Percentiles rank a stretch among this genome's conserved stretches.
These are phyloP conservation scores for Phyllopteryx taeniolatus DNA, from an alignment of 2,113 vertebrate genomes.

Conservation along the genomic window DNA sequence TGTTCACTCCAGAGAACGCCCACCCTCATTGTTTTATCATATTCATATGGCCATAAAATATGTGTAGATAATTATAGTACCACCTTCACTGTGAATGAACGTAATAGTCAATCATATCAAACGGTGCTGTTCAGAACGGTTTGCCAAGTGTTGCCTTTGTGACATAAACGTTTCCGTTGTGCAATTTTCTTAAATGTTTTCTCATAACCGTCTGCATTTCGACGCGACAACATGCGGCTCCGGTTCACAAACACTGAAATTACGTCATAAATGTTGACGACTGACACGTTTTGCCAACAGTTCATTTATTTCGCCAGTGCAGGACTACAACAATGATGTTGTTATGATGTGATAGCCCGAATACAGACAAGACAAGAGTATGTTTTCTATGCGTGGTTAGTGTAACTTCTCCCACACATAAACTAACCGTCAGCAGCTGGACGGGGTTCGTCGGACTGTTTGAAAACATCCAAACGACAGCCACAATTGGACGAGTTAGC, in stretches of 20 bases:
- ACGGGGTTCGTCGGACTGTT: not conserved
- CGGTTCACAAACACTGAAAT: not conserved
- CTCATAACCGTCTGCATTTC: not conserved
- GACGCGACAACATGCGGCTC: not conserved
- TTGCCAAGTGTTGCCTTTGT: not conserved
- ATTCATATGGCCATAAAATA: not conserved
- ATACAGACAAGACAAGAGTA: not conserved
- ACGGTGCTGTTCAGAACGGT: not conserved
- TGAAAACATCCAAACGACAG: slow-evolving; percentile 12
- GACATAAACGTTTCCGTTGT: not conserved
- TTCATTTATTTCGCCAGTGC: not conserved
- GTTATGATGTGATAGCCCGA: not conserved
- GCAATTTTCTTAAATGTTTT: not conserved
- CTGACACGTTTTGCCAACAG: not conserved
- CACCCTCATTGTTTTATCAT: too few species aligned
- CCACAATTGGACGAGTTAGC: slow-evolving; percentile 47
- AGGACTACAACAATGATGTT: not conserved
- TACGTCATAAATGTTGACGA: not conserved
- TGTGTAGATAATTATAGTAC: not conserved
- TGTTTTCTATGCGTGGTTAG: not conserved
- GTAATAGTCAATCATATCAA: not conserved
- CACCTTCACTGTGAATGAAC: not conserved
- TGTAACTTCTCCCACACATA: not conserved
- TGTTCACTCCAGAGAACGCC: too few species aligned
- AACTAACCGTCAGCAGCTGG: not conserved